Percentiles rank a stretch among this genome's conserved stretches.
Conservation (phyloP, 2,888 invertebrate species). For the Mythimna ferrago region DNA sequence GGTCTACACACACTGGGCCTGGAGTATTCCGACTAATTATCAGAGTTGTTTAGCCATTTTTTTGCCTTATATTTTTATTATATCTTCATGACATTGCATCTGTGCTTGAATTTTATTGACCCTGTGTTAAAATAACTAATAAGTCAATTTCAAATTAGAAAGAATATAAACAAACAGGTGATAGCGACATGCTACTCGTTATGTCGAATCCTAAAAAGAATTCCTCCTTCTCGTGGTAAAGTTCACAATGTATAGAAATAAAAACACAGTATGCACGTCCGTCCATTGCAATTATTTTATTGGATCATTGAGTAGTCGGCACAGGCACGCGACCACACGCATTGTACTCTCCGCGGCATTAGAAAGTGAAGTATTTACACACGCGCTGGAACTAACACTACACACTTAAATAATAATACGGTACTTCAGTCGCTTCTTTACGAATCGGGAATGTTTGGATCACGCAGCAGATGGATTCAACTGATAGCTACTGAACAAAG, state of each 20-base stretch:
- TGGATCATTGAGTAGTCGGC: constrained; percentile 36
- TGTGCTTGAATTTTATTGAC: neutral
- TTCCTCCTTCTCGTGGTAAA: neutral
- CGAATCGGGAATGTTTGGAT: constrained; percentile 18
- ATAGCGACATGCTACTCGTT: neutral
- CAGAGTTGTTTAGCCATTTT: neutral
- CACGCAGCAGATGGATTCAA: constrained; percentile 6
- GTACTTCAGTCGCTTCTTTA: constrained; percentile 55
- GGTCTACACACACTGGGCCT: constrained; percentile 7
- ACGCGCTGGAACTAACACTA: constrained; percentile 42
- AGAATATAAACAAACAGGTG: neutral
- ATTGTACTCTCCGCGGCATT: constrained; percentile 56
- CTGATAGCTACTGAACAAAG: neutral
- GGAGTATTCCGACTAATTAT: no score
- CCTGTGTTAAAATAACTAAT: neutral
- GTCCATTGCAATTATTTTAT: constrained; percentile 57
- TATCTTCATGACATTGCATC: neutral
- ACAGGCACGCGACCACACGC: constrained; percentile 41
- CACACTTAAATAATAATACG: constrained; percentile 63
- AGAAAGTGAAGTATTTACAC: constrained; percentile 60
- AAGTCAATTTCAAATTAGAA: neutral
- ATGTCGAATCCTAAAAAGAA: no score
- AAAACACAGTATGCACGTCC: constrained; percentile 54
- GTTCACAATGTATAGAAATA: constrained; percentile 49
- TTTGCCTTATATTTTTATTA: neutral